Evolutionary conservation across 1,140 invertebrate genomes (phyloP), one percentile per base, ranked within the genome.

Genomic region (Drosophila truncata): DNA sequence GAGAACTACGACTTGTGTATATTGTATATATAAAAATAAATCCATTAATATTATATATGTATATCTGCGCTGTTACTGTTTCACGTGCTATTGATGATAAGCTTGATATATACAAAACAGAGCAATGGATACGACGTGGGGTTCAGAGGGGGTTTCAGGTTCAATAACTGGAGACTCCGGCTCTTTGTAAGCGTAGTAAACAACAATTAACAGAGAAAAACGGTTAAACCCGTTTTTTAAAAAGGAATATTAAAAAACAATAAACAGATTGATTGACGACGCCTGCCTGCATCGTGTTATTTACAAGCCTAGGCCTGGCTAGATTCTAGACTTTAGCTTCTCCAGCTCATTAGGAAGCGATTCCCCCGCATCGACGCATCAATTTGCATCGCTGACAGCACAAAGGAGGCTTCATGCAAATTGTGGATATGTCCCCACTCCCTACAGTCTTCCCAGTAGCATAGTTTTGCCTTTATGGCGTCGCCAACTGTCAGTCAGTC

Each of bases 1-100:
- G 73, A 67, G 46, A 29, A 8, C 66, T 72, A 72, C 70, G 70
- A 72, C 52, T 47, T n/a, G 44, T 16, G 44, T 16, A 13, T 16
- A 13, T n/a, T 25, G 25, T 27, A 71, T 58, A 72, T 39, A 50
- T 16, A 31, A 50, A 72, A 49, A 60, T 73, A 60, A 59, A 73
- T 71, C 69, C 69, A 73, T 72, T 72, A 71, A 72, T 71, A 47
- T n/a, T n/a, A n/a, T n/a, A n/a, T n/a, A n/a, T n/a, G n/a, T 47
- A 47, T 25, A 10, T 41, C 31, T 71, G 23, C 11, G 49, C 64
- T 52, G 47, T 31, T 23, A 16, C 20, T 63, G 63, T 54, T 54
- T 73, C 70, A 73, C 70, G 70, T 73, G 64, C 58, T 11, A 18
- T 50, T 8, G 16, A n/a, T 35, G 64, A 69, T 69, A 57, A 31